Conservation (phyloP, 2,888 invertebrate genomes). For the Stomorhina lunata region DNA sequence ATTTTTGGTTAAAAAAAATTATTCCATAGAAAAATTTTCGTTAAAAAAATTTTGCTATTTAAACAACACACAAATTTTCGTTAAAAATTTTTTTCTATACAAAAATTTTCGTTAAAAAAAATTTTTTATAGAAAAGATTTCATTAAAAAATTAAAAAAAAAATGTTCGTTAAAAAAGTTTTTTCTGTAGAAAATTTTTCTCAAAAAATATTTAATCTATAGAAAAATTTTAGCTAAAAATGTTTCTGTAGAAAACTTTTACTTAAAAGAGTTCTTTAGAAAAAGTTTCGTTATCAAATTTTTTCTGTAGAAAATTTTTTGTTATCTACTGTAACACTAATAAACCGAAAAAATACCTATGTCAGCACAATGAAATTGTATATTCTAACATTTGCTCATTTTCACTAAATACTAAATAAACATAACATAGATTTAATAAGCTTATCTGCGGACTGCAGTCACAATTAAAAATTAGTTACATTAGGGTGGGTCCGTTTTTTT, state of each 20-base stretch:
- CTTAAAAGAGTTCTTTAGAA: not conserved
- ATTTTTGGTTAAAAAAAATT: too few species aligned
- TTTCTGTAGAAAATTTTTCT: not conserved
- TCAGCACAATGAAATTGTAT: not conserved
- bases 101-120: not conserved
- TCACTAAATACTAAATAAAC: not conserved
- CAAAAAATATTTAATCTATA: not conserved
- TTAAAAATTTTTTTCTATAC: too few species aligned
- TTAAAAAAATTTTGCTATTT: too few species aligned
- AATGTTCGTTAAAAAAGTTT: not conserved
- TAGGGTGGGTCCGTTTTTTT: too few species aligned
- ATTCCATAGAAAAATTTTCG: too few species aligned
- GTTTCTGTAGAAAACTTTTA: not conserved
- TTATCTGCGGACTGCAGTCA: slow-evolving; percentile 50
- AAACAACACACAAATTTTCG: too few species aligned
- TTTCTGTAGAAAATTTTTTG: not conserved
- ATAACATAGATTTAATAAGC: slow-evolving; percentile 8
- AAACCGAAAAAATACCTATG: not conserved
- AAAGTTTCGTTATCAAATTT: not conserved
- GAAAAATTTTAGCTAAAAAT: not conserved
- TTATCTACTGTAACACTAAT: not conserved
- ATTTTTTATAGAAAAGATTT: not conserved
- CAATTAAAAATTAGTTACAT: slow-evolving; percentile 29
- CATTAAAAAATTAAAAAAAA: not conserved
- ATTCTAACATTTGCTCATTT: not conserved